phyloP scores from a whole-genome alignment of 1,140 invertebrate species.

The Drosophila nannoptera region DNA sequence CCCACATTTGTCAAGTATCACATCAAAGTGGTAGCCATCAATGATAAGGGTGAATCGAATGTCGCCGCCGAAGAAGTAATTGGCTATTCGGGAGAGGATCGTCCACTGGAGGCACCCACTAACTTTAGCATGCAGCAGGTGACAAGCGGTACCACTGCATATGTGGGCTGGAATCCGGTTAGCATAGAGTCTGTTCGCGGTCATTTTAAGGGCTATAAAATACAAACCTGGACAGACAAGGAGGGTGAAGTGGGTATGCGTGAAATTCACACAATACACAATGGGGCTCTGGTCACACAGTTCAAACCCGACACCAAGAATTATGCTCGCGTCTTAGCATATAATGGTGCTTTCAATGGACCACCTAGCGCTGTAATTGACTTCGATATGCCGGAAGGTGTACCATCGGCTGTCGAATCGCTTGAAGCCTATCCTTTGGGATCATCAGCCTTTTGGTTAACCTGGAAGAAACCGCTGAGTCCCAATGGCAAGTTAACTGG shows the following conservation, averaged over 20 bases:
- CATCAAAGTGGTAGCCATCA: conserved; percentile 95
- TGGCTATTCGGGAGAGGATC: conserved; percentile 97
- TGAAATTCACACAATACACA: conserved; percentile 89
- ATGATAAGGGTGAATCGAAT: conserved; percentile 92
- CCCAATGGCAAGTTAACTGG: conserved; percentile 96
- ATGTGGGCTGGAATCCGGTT: conserved; percentile 92
- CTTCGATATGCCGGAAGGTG: conserved; percentile 95
- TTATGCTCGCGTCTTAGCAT: conserved; percentile 92
- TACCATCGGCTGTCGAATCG: conserved; percentile 92
- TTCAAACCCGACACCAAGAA: conserved; percentile 95
- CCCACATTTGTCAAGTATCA: conserved; percentile 95
- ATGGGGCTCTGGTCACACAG: conserved; percentile 86
- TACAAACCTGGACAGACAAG: conserved; percentile 95
- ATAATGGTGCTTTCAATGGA: conserved; percentile 94
- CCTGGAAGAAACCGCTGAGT: conserved; percentile 95
- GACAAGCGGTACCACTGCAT: conserved; percentile 86
- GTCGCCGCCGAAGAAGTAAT: conserved; percentile 88
- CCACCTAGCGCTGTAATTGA: conserved; percentile 90
- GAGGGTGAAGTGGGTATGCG: conserved; percentile 86
- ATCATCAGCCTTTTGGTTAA: conserved; percentile 91
- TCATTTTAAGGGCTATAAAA: conserved; percentile 97
- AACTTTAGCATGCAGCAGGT: conserved; percentile 91
- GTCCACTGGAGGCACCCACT: conserved; percentile 88
- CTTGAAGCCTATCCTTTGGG: conserved; percentile 91
- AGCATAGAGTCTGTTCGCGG: conserved; percentile 87